These are phyloP conservation scores for Mellivora capensis DNA, from an alignment of 2,113 vertebrate genomes.

Conservation along the genomic window DNA sequence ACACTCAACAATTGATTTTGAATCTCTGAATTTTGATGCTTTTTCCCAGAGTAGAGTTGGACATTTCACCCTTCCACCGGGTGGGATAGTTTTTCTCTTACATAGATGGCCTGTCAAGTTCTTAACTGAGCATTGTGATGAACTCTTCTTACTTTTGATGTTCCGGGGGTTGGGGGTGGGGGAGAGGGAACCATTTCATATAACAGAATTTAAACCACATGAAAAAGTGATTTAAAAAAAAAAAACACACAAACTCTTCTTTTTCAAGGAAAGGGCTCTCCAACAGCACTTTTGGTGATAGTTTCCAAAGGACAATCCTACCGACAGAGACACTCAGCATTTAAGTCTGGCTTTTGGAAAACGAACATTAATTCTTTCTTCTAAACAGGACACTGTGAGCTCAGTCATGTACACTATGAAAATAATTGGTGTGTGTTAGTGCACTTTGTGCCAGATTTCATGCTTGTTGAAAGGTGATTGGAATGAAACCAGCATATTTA, in stretches of 20 bases:
- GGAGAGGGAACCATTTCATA: background rate
- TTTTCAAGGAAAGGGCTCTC: background rate
- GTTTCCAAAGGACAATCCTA: slow-evolving; percentile 7
- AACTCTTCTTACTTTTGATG: background rate
- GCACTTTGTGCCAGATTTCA: slow-evolving; percentile 60
- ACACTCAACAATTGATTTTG: background rate
- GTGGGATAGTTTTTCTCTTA: background rate
- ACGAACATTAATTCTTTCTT: slow-evolving; percentile 52
- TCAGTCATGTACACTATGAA: slow-evolving; percentile 66
- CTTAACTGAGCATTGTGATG: background rate
- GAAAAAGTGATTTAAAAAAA: background rate
- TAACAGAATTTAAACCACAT: slow-evolving; percentile 12
- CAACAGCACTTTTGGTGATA: background rate
- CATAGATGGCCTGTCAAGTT: background rate
- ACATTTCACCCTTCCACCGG: background rate
- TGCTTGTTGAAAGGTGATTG: slow-evolving; percentile 73
- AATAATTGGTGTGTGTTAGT: slow-evolving; percentile 69
- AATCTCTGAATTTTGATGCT: background rate
- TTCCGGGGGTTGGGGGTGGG: background rate
- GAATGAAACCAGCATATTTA: slow-evolving; percentile 68
- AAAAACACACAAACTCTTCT: background rate
- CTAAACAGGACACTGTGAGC: slow-evolving; percentile 53
- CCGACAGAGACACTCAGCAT: background rate
- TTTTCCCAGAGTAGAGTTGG: background rate
- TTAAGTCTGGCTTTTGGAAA: slow-evolving; percentile 56